Conservation (phyloP, 92 coral and sea anemone genomes). For the Zoanthus sansibaricus region DNA sequence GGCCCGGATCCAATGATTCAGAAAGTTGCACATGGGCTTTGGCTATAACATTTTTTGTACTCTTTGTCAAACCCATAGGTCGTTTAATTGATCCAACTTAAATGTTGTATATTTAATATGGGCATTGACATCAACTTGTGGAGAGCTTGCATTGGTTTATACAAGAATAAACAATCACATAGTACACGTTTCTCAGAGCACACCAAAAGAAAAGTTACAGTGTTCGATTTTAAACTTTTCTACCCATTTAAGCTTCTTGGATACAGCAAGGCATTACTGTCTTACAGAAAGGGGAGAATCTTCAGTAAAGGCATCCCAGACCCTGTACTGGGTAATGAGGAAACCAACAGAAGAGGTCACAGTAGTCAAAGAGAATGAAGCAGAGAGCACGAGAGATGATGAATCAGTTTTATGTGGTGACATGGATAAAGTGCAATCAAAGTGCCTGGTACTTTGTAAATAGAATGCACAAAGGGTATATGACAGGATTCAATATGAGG, state of each 20-base stretch:
- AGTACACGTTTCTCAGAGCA: too few relatives aligned
- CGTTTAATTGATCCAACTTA: too few relatives aligned
- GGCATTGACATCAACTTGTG: too few relatives aligned
- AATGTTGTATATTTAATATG: too few relatives aligned
- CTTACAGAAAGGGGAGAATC: slow-evolving; percentile 46
- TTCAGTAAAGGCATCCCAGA: slow-evolving; percentile 58
- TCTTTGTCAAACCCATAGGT: too few relatives aligned
- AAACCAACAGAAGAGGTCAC: neutral
- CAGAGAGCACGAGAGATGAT: neutral
- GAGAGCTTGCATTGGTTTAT: too few relatives aligned
- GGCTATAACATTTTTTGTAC: too few relatives aligned
- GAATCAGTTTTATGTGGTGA: neutral
- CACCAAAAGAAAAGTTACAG: too few relatives aligned
- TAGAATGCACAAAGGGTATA: slow-evolving; percentile 41
- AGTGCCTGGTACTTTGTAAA: slow-evolving; percentile 1
- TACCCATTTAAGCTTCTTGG: neutral
- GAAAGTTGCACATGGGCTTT: too few relatives aligned
- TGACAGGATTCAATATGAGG: slow-evolving; percentile 41
- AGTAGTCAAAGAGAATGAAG: slow-evolving; percentile 1
- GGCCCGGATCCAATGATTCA: too few relatives aligned
- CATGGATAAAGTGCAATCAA: neutral
- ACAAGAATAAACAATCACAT: too few relatives aligned
- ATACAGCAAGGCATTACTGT: slow-evolving; percentile 52
- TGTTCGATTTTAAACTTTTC: too few relatives aligned
- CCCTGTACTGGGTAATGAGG: slow-evolving; percentile 37